phyloP scores from a whole-genome alignment of 2,888 invertebrate species.

The Mycalesis mineus region DNA sequence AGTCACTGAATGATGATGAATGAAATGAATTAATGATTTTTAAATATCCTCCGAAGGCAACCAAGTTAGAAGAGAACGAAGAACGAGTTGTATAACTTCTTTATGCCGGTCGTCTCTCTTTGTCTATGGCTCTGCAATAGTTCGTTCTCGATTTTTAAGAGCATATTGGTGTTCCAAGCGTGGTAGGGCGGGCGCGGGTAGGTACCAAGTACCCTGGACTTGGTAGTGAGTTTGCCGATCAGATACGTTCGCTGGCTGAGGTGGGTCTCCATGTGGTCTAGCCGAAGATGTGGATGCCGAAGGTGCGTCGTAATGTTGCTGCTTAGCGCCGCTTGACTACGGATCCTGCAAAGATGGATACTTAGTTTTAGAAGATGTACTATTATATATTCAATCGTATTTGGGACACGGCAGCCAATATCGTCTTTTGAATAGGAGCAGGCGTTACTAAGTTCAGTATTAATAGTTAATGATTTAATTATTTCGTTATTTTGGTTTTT shows the following conservation, averaged over 20 bases:
- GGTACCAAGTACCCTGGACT: constrained; percentile 40
- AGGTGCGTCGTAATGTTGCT: constrained; percentile 34
- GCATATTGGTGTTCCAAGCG: constrained; percentile 77
- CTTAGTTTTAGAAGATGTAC: not conserved
- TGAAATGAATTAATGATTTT: constrained; percentile 30
- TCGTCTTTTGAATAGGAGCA: too few relatives aligned
- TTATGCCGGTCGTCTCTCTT: constrained; percentile 89
- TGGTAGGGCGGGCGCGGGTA: constrained; percentile 57
- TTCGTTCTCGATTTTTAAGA: constrained; percentile 84
- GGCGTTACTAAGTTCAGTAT: too few relatives aligned
- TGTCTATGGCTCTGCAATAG: constrained; percentile 89
- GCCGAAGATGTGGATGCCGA: constrained; percentile 32
- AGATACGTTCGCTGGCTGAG: constrained; percentile 48
- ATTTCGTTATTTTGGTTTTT: too few relatives aligned
- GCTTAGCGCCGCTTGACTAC: constrained; percentile 45
- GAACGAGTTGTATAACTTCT: constrained; percentile 91
- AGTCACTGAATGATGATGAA: constrained; percentile 53
- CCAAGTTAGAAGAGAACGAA: constrained; percentile 88
- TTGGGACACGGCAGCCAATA: too few relatives aligned
- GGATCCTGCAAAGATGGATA: constrained; percentile 57
- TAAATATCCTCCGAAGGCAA: constrained; percentile 12
- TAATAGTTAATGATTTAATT: too few relatives aligned
- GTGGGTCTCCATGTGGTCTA: constrained; percentile 57
- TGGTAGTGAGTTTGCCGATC: constrained; percentile 53
- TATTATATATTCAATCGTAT: too few relatives aligned